Conservation (phyloP, 2,888 invertebrate genomes). For the Xanthorhoe spadicearia region DNA sequence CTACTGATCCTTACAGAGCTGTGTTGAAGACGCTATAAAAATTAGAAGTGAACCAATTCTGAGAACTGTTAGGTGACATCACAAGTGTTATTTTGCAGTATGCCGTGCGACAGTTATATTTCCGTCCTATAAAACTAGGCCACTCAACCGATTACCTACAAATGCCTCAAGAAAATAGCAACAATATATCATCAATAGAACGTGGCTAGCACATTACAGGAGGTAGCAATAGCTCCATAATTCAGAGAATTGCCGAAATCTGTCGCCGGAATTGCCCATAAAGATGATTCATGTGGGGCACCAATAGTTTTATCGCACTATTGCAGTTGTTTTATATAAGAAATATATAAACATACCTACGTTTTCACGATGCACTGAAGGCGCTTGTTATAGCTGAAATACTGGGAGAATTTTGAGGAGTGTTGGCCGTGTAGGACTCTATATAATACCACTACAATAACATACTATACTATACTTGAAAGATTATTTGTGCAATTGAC, state of each 20-base stretch:
- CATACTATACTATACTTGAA: no score
- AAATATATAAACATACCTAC: background rate
- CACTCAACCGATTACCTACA: slow-evolving; percentile 22
- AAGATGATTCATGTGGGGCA: slow-evolving; percentile 73
- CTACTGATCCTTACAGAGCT: no score
- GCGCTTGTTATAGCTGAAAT: background rate
- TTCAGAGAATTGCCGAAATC: slow-evolving; percentile 77
- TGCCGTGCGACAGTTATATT: background rate
- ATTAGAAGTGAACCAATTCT: no score
- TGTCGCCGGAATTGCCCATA: slow-evolving; percentile 75
- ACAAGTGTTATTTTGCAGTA: no score
- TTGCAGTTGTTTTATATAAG: slow-evolving; percentile 35
- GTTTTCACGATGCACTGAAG: background rate
- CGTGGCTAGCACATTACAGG: slow-evolving; percentile 9
- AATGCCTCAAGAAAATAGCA: slow-evolving; percentile 25
- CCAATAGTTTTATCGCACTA: slow-evolving; percentile 73
- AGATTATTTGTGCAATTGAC: no score
- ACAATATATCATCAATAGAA: slow-evolving; percentile 25
- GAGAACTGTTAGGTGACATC: no score
- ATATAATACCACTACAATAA: no score
- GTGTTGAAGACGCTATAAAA: no score
- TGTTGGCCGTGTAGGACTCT: no score
- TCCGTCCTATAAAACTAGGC: slow-evolving; percentile 15
- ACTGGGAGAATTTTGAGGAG: background rate
- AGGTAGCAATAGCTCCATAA: slow-evolving; percentile 52